phyloP scores from a whole-genome alignment of 92 coral and sea anemone species.

The Parazoanthus swiftii region DNA sequence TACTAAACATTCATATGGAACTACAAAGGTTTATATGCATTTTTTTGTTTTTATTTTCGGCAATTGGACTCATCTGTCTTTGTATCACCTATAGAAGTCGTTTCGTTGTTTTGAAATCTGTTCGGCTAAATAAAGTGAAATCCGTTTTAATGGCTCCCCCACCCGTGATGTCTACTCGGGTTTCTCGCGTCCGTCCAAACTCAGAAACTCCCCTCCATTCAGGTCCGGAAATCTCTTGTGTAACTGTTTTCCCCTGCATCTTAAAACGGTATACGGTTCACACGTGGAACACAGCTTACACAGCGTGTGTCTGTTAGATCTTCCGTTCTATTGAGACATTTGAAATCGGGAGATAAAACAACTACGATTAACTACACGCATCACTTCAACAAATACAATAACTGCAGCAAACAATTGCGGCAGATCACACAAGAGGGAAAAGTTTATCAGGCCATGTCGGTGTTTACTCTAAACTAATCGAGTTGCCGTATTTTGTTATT shows the following conservation, averaged over 20 bases:
- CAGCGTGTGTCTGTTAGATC: neutral
- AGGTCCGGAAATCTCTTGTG: slow-evolving; percentile 43
- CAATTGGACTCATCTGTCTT: neutral
- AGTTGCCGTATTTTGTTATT: slow-evolving; percentile 5
- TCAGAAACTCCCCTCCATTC: slow-evolving; percentile 15
- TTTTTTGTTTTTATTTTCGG: neutral
- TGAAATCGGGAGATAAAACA: neutral
- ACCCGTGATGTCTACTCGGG: slow-evolving; percentile 15
- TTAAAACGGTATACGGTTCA: neutral
- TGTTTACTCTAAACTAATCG: slow-evolving; percentile 33
- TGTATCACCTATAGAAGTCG: neutral
- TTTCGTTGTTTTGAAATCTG: neutral
- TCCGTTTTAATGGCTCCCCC: neutral
- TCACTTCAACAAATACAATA: neutral
- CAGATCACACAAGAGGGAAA: neutral
- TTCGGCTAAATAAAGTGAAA: neutral
- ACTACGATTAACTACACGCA: neutral
- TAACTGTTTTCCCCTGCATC: neutral
- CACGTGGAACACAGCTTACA: neutral
- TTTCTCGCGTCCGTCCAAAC: neutral
- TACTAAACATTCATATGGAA: too few relatives aligned
- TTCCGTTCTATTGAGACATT: neutral
- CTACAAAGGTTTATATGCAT: too few relatives aligned
- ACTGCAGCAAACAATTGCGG: neutral
- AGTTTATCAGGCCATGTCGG: slow-evolving; percentile 12